Base-by-base conservation (phyloP, 2,113 vertebrate genomes). In the Rhinogobius similis region DNA sequence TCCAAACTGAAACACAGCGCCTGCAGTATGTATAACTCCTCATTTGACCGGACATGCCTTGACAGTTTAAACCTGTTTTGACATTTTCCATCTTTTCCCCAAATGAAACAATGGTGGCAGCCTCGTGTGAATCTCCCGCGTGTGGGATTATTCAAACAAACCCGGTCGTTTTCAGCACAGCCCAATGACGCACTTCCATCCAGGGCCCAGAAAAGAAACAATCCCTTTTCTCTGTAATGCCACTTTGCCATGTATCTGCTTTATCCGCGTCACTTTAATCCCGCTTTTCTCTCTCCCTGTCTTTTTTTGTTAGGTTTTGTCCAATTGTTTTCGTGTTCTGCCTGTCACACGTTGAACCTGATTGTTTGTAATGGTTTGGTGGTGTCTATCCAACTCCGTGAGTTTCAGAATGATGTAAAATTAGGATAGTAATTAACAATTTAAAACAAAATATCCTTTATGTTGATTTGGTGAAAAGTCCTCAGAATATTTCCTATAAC, bases 131-230 rank as follows among this genome's bases (percentile, higher is more conserved):
- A 58, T 58, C 55, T 58, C 26, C 26, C 27, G 32, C 32, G 14
- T 14, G 55, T 18, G 14, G 55, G 55, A 58, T 58, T 58, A 29
- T 29, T 58, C 26, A 58, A 36, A 36, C 4, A 10, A 61, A 61
- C 9, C 18, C 4, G 18, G 29, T 10, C 6, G 13, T 36, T 61
- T 61, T 61, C 58, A 38, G 10, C 73, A 48, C 63, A 63, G 63
- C 21, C 43, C 27, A 59, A 21, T 70, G 70, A 76, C 14, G 14
- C 29, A 76, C 59, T 65, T 70, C 70, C 55, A 68, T 4, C 56
- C 67, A 10, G 10, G 20, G 21, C 39, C 24, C 43, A 68, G 65
- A 77, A 72, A 53, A 72, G 53, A 82, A 62, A 63, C 58, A 62
- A 24, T 41, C 44, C 44, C 41, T 46, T 4, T 4, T 62, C 72